Percentiles rank a stretch among this genome's conserved stretches.
These are phyloP conservation scores for Falco columbarius DNA, from an alignment of 2,797 vertebrate species.

Conservation along the genomic window DNA sequence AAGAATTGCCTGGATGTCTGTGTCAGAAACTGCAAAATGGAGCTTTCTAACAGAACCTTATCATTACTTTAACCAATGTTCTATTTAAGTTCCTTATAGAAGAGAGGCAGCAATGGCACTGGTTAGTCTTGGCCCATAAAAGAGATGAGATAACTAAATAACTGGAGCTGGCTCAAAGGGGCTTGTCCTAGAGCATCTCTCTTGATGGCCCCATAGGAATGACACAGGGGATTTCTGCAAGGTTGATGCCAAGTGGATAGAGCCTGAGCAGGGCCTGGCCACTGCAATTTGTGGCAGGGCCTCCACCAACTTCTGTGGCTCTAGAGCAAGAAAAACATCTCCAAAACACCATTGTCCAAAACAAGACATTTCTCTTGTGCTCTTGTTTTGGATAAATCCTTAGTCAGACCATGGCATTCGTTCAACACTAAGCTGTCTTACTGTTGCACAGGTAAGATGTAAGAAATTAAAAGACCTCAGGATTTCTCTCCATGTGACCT, in stretches of 20 bases:
- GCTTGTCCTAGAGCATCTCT: rapidly evolving
- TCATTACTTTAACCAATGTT: neutral
- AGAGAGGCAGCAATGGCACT: neutral
- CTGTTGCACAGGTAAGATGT: neutral
- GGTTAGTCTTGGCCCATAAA: neutral
- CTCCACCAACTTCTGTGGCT: neutral
- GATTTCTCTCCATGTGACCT: neutral
- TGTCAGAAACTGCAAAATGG: neutral
- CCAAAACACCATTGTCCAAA: neutral
- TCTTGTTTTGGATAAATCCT: neutral
- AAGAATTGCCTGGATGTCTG: neutral
- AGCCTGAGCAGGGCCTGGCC: neutral
- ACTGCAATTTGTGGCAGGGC: neutral
- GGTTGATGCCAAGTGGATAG: neutral
- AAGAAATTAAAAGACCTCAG: neutral
- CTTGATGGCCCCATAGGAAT: neutral
- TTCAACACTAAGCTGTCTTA: slow-evolving; percentile 11
- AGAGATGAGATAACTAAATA: neutral
- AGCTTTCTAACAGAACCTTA: neutral
- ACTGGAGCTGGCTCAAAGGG: neutral
- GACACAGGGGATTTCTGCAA: neutral
- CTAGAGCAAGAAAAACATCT: neutral
- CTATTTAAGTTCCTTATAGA: neutral
- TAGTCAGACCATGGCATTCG: neutral
- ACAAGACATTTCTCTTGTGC: neutral